phyloP scores from a whole-genome alignment of 2,113 vertebrate species.

The Cephalopholis sonnerati region DNA sequence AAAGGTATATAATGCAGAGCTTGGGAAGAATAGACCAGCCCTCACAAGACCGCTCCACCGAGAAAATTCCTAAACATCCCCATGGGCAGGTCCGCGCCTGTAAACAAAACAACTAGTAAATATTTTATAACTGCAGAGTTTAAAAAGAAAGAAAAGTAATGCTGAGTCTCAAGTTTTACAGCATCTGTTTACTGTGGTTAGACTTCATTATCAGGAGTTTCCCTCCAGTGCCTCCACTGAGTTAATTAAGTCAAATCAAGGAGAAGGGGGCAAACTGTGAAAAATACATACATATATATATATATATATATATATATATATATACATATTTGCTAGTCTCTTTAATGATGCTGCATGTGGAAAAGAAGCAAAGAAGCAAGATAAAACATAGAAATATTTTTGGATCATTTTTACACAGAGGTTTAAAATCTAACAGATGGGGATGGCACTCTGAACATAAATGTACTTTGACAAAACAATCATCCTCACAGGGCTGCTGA shows the following conservation, averaged over 20 bases:
- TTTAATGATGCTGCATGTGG: background rate
- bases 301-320: background rate
- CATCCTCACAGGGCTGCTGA: constrained; percentile 37
- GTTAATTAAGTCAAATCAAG: constrained; percentile 8
- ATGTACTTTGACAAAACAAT: constrained; percentile 53
- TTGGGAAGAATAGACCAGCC: no score
- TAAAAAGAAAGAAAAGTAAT: background rate
- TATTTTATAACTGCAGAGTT: background rate
- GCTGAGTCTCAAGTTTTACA: background rate
- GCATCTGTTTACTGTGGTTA: background rate
- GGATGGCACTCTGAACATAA: constrained; percentile 11
- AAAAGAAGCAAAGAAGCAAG: background rate
- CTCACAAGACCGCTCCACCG: no score
- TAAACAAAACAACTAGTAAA: background rate
- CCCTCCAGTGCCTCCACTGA: background rate
- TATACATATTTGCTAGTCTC: background rate
- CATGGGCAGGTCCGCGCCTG: no score
- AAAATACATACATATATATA: background rate
- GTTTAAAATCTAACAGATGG: constrained; percentile 19
- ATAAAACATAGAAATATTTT: background rate
- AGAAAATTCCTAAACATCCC: no score
- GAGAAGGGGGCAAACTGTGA: background rate
- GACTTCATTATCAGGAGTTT: background rate
- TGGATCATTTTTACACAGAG: background rate
- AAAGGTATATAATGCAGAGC: no score